These are phyloP conservation scores for Micronycteris hirsuta DNA, from an alignment of 2,113 vertebrate genomes.

Conservation along the genomic window DNA sequence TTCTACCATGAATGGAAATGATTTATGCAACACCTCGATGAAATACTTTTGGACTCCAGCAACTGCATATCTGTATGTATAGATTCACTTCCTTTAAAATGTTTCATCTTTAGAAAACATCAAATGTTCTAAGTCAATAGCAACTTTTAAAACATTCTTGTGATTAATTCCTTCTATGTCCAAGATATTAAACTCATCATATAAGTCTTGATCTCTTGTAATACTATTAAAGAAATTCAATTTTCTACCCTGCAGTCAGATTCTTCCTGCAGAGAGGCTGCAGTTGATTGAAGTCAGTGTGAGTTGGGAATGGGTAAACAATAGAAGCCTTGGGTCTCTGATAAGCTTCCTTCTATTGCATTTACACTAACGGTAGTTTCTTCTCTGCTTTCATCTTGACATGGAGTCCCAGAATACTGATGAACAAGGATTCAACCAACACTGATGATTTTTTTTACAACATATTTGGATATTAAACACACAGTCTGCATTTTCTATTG, in stretches of 20 bases:
- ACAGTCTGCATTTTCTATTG: not conserved
- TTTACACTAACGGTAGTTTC: not conserved
- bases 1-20: not conserved
- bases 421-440: not conserved
- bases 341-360: not conserved
- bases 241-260: conserved; percentile 22
- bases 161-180: conserved; percentile 2
- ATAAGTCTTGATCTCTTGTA: conserved; percentile 32
- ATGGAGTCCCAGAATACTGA: not conserved
- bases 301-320: not conserved
- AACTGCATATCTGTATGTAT: not conserved
- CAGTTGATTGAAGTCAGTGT: not conserved
- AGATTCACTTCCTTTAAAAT: not conserved
- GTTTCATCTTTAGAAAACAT: not conserved
- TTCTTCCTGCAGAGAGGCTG: not conserved
- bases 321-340: not conserved
- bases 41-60: not conserved
- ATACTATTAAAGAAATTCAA: conserved; percentile 47
- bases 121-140: not conserved
- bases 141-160: not conserved
- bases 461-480: not conserved
- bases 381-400: conserved; percentile 14
- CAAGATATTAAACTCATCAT: conserved; percentile 32
- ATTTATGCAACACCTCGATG: not conserved
- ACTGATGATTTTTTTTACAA: rapidly evolving